Percentiles rank a stretch among this genome's conserved stretches.
phyloP scores from a whole-genome alignment of 1,140 invertebrate species.

The Cydia strobilella region DNA sequence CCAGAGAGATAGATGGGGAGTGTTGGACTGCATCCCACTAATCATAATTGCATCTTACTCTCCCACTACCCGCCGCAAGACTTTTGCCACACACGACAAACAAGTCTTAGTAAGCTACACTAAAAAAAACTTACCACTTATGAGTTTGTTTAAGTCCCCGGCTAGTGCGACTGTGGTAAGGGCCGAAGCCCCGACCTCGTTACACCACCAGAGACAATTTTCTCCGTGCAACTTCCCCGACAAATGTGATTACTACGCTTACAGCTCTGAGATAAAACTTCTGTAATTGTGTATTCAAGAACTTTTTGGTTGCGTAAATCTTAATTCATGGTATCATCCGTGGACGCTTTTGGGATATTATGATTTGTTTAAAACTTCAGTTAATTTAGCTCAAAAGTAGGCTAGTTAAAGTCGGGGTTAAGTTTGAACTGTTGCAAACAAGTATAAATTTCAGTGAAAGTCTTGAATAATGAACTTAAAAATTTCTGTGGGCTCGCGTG shows the following conservation, averaged over 20 bases:
- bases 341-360: constrained; percentile 26
- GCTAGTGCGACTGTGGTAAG: constrained; percentile 37
- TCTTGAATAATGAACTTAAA: constrained; percentile 4
- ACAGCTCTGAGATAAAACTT: constrained; percentile 62
- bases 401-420: constrained; percentile 9
- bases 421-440: not conserved
- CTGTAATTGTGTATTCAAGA: constrained; percentile 66
- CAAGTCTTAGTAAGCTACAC: not conserved
- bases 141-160: constrained; percentile 2
- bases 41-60: not conserved
- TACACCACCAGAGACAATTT: constrained; percentile 64
- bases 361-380: constrained; percentile 17
- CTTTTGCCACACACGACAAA: constrained; percentile 6
- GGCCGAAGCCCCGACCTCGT: constrained; percentile 43
- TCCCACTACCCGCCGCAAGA: not conserved
- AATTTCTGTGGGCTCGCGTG: constrained; percentile 13
- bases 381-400: constrained; percentile 3
- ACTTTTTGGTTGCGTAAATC: constrained; percentile 65
- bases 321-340: constrained; percentile 56
- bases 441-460: constrained; percentile 1
- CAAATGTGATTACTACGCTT: constrained; percentile 66
- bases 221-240: constrained; percentile 55
- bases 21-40: not conserved
- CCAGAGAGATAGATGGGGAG: no score
- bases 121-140: constrained; percentile 19